Evolutionary conservation across 2,797 vertebrate genomes (phyloP).

Genomic region (Microchirus variegatus): DNA sequence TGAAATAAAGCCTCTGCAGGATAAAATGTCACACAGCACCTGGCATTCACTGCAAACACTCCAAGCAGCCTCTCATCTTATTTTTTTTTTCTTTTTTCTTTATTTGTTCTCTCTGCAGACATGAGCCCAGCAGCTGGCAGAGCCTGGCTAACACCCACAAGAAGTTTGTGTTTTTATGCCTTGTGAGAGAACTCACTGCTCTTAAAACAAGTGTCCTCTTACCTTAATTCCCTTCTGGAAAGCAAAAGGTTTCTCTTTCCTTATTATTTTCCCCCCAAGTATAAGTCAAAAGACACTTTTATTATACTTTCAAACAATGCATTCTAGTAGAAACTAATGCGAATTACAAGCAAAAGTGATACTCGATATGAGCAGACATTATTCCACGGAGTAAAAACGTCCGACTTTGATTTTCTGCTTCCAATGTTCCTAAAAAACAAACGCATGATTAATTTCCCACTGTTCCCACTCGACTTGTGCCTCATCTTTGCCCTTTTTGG

Average conservation of each 20-base stretch:
- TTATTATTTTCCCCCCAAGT: constrained; percentile 47
- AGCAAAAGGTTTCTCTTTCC: constrained; percentile 64
- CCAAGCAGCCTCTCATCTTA: constrained; percentile 10
- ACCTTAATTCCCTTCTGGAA: constrained; percentile 70
- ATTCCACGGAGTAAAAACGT: no score
- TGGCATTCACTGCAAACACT: constrained; percentile 34
- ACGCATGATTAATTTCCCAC: neutral
- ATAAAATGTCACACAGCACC: constrained; percentile 25
- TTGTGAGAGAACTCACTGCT: constrained; percentile 44
- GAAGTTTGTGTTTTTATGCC: constrained; percentile 49
- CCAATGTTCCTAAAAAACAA: neutral
- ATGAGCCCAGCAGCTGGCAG: constrained; percentile 39
- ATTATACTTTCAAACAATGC: constrained; percentile 10
- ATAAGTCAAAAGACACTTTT: constrained; percentile 38
- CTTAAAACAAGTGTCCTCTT: constrained; percentile 68
- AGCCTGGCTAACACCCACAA: constrained; percentile 46
- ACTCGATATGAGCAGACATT: no score
- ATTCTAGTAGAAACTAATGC: no score
- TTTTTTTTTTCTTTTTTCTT: neutral
- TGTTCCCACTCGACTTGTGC: constrained; percentile 33
- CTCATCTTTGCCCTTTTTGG: constrained; percentile 21
- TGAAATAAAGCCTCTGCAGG: constrained; percentile 5
- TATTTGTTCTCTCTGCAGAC: constrained; percentile 26
- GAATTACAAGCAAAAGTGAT: no score
- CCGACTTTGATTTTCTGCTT: neutral